Evolutionary conservation across 1,140 invertebrate genomes (phyloP).

Genomic region (Drosophila tani): DNA sequence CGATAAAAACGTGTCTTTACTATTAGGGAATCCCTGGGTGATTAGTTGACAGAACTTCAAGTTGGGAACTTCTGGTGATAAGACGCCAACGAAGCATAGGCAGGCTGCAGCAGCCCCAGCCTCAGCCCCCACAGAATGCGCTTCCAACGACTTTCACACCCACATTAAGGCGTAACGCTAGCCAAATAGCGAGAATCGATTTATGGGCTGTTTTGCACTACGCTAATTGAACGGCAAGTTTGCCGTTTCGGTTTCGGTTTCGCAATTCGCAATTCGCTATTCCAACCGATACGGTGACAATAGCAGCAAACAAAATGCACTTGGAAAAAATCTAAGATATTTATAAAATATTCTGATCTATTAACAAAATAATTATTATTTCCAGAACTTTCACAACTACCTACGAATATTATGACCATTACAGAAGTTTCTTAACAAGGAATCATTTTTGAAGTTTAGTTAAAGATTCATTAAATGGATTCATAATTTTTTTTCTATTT

Average conservation of each 20-base stretch:
- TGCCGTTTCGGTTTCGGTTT: conserved; percentile 35
- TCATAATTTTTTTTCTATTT: too few relatives aligned
- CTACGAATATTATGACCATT: too few relatives aligned
- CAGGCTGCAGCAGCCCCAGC: not conserved
- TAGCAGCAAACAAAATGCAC: conserved; percentile 20
- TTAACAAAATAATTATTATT: too few relatives aligned
- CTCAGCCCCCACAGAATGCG: conserved; percentile 16
- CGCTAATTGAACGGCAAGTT: conserved; percentile 78
- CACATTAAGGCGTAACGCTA: conserved; percentile 53
- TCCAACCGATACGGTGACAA: conserved; percentile 24
- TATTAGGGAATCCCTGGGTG: conserved; percentile 1
- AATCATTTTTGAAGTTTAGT: too few relatives aligned
- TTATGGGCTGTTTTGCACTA: conserved; percentile 69
- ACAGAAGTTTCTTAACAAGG: too few relatives aligned
- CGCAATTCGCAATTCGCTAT: conserved; percentile 54
- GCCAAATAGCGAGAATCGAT: conserved; percentile 53
- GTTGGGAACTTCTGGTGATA: conserved; percentile 1
- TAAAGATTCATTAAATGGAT: too few relatives aligned
- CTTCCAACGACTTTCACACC: conserved; percentile 46
- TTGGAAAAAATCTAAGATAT: not conserved
- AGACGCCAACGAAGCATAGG: conserved; percentile 18
- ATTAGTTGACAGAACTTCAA: conserved; percentile 14
- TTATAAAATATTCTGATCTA: not conserved
- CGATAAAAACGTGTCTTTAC: conserved; percentile 23
- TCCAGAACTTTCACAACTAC: not conserved